These are phyloP conservation scores for Borostomias antarcticus DNA, from an alignment of 2,797 vertebrate genomes.

Conservation along the genomic window DNA sequence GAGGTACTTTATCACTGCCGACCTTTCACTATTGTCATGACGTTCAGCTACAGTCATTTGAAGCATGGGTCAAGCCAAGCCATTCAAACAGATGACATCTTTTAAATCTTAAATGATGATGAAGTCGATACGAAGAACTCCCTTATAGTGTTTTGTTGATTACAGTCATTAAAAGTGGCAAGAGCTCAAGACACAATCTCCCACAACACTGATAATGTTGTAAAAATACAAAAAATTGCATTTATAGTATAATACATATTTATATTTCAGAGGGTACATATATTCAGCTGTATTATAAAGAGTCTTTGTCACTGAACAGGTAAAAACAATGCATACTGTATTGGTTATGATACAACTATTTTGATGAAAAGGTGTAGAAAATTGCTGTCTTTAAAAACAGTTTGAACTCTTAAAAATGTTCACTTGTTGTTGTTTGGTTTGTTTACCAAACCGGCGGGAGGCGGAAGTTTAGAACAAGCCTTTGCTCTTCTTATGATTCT, in stretches of 20 bases:
- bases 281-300: constrained; percentile 32
- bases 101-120: too few relatives aligned
- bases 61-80: too few relatives aligned
- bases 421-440: constrained; percentile 1
- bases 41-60: too few relatives aligned
- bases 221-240: too few relatives aligned
- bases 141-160: too few relatives aligned
- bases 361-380: constrained; percentile 20
- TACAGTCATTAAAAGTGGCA: too few relatives aligned
- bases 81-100: too few relatives aligned
- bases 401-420: constrained; percentile 1
- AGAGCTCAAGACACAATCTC: too few relatives aligned
- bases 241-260: constrained; percentile 70
- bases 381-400: constrained; percentile 24
- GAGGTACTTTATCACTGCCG: too few relatives aligned
- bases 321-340: constrained; percentile 63
- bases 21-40: too few relatives aligned
- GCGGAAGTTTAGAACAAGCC: constrained; percentile 71
- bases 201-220: too few relatives aligned
- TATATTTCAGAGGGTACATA: constrained; percentile 54
- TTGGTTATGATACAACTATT: constrained; percentile 44
- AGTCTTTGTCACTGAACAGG: constrained; percentile 32
- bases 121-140: too few relatives aligned
- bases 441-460: constrained; percentile 20
- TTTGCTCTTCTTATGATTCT: constrained; percentile 83